Conservation (phyloP, 2,888 invertebrate species). For the Zygaena filipendulae region DNA sequence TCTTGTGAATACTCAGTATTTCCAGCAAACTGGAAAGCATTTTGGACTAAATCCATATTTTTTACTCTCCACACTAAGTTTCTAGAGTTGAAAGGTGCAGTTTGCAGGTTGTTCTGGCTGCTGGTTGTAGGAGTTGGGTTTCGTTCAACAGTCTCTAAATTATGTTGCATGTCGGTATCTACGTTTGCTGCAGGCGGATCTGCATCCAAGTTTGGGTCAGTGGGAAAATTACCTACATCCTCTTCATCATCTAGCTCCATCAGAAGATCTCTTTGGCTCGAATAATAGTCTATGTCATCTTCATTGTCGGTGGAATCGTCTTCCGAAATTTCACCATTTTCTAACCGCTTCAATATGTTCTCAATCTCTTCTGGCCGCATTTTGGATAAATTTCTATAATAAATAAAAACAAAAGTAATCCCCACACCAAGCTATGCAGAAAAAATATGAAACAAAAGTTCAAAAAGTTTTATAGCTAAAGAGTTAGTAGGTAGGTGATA, state of each 20-base stretch:
- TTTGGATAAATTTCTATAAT: constrained; percentile 23
- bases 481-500: constrained; percentile 23
- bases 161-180: constrained; percentile 22
- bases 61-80: constrained; percentile 25
- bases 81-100: constrained; percentile 23
- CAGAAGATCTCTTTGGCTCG: constrained; percentile 23
- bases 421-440: constrained; percentile 22
- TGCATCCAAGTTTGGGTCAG: constrained; percentile 20
- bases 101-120: constrained; percentile 24
- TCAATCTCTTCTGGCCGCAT: constrained; percentile 24
- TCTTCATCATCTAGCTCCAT: constrained; percentile 23
- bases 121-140: constrained; percentile 21
- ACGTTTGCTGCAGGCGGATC: constrained; percentile 19
- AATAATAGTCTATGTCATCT: constrained; percentile 24
- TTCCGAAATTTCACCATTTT: constrained; percentile 24
- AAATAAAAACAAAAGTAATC: constrained; percentile 22
- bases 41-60: constrained; percentile 25
- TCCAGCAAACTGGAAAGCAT: constrained; percentile 22
- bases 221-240: constrained; percentile 23
- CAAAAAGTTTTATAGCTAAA: constrained; percentile 19
- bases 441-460: constrained; percentile 18
- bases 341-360: constrained; percentile 22
- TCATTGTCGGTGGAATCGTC: constrained; percentile 23
- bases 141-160: constrained; percentile 24
- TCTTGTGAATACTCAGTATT: constrained; percentile 22